Base-by-base conservation (phyloP, 2,797 vertebrate genomes). In the Apodemus agrarius region DNA sequence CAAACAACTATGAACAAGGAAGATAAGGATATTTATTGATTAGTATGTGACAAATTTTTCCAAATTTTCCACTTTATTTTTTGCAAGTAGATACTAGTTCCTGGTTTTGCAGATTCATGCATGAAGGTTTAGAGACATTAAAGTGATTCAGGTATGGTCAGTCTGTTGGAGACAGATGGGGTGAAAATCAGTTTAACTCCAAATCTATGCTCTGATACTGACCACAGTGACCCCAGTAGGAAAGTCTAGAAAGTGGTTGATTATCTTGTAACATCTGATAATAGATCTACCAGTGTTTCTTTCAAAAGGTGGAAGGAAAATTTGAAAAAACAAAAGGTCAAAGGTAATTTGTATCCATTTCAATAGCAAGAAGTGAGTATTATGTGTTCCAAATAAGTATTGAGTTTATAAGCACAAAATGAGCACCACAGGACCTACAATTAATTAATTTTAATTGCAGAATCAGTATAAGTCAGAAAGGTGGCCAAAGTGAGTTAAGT, bases 251-350 rank as follows among this genome's bases (percentile, higher is more conserved):
- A 72, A 91, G 21, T 81, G 46, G 2, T 3, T 54, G 1, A 49
- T 85, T 85, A n/a, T 85, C 59, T 54, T 63, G 6, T 22, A 65
- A 76, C 54, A 86, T 31, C 29, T 52, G 26, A 65, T 54, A 72
- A 65, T 74, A 1, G 49, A 34, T 89, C n/a, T 61, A 89, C 40
- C 7, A 63, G 85, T 14, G 43, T 40, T 3, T 79, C 67, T 61
- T 89, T 19, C n/a, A 86, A 91, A 94, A 22, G 67, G 34, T 74
- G 29, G 67, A 72, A 17, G 83, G 75, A 90, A 93, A 80, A 54
- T 91, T 49, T 57, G 40, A 59, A 75, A 24, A 46, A 79, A 40
- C 13, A 65, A 61, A 81, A 59, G 34, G 24, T 82, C 54, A 46
- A 69, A n/a, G 52, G 82, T 85, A 40, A 94, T 86, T 74, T 80